Evolutionary conservation across 2,113 vertebrate species (phyloP).

Genomic region (Leucopsar rothschildi): DNA sequence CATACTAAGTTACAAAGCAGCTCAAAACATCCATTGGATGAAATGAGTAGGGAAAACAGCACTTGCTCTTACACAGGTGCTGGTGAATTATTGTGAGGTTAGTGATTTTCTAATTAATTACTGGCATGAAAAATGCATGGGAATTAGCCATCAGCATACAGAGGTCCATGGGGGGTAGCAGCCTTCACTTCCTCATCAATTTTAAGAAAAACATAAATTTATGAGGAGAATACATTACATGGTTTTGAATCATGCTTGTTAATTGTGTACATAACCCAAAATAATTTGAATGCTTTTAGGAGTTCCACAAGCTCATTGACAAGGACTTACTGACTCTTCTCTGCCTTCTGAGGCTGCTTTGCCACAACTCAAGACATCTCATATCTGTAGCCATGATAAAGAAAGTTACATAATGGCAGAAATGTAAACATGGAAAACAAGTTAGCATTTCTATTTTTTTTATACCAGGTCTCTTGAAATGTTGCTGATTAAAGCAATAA

Average conservation of each 20-base stretch:
- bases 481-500: conserved; percentile 65
- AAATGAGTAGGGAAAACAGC: background rate
- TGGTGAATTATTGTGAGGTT: background rate
- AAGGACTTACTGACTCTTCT: background rate
- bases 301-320: background rate
- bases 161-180: background rate
- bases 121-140: background rate
- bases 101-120: background rate
- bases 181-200: background rate
- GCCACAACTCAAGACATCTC: background rate
- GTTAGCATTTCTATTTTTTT: conserved; percentile 11
- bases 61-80: background rate
- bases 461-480: conserved; percentile 28
- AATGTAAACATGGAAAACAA: background rate
- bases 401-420: conserved; percentile 5
- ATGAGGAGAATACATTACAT: background rate
- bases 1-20: background rate
- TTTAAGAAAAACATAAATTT: background rate
- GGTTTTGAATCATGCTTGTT: background rate
- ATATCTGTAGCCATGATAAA: background rate
- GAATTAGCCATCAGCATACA: background rate
- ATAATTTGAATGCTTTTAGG: background rate
- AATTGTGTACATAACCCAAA: background rate
- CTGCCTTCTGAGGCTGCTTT: background rate
- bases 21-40: background rate